Base-by-base conservation (phyloP, 1,140 invertebrate genomes). In the Sitophilus oryzae region DNA sequence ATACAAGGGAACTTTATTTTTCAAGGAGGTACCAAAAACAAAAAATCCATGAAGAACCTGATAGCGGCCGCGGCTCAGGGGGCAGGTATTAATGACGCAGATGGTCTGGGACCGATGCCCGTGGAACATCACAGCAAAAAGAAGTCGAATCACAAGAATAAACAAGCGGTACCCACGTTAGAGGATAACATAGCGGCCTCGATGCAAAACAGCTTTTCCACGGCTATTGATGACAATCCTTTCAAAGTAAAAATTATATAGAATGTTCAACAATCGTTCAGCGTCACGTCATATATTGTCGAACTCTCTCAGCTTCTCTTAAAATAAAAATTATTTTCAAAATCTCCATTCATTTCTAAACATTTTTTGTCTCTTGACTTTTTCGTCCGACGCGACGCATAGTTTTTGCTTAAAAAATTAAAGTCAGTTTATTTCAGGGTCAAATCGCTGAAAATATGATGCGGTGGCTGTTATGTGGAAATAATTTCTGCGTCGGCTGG, bases 151-250 rank as follows among this genome's bases (percentile, higher is more conserved):
- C 47, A 56, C 34, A 65, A 62, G 54, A 60, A 20, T 36, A 67
- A 67, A 51, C 62, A 59, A 51, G 53, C 51, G 35, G 58, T 40
- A 8, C 61, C 66, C 8, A 70, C 66, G 1, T 51, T 70, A 19
- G 69, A 71, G 74, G 61, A 77, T 73, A 67, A 79, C 73, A 71
- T 75, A 69, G 50, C 72, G 70, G 68, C 77, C 70, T 66, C 77
- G 71, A 54, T 71, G 23, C 67, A 66, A 18, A 68, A 63, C 54
- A 65, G 65, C 63, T 75, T 72, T 59, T 59, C 73, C 21, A 69
- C 68, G 51, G 65, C 68, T 3, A 71, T 73, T 55, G 71, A 74
- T 10, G 66, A 74, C 52, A 76, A 78, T 58, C 76, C 77, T 11
- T 79, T 78, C 67, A 77, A 79, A 73, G 77, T 79, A 71, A n/a